A percentile compares a stretch with the other conserved stretches of the same genome.
Conservation (phyloP, 2,888 invertebrate genomes). For the Ctenicera cuprea region DNA sequence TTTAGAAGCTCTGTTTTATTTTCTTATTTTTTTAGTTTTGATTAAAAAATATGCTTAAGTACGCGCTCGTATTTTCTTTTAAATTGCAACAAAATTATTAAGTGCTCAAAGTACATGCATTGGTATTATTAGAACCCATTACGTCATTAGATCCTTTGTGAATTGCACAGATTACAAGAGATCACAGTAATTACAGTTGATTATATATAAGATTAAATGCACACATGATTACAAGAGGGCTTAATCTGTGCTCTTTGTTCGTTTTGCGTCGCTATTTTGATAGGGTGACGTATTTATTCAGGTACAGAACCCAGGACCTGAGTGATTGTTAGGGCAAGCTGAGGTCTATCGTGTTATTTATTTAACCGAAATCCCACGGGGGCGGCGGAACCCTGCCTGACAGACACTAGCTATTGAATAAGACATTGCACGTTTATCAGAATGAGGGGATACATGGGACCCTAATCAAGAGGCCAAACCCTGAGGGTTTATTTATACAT, state of each 20-base stretch:
- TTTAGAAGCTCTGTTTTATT: too few species aligned
- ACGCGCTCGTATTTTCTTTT: too few species aligned
- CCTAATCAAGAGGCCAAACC: conserved; percentile 33
- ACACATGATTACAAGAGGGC: conserved; percentile 22
- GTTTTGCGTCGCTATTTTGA: conserved; percentile 17
- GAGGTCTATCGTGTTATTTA: conserved; percentile 45
- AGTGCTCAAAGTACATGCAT: not conserved
- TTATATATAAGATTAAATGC: conserved; percentile 29
- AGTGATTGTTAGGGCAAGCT: conserved; percentile 41
- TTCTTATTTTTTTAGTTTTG: too few species aligned
- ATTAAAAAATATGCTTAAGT: too few species aligned
- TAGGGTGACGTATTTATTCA: conserved; percentile 36
- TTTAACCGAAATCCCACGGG: conserved; percentile 34
- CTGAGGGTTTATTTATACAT: conserved; percentile 4
- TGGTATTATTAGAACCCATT: conserved; percentile 1
- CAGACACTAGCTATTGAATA: conserved; percentile 42
- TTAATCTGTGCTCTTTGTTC: conserved; percentile 10
- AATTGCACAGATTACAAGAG: conserved; percentile 16
- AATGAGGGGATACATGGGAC: conserved; percentile 17
- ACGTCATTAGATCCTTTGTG: conserved; percentile 8
- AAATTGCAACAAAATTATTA: too few species aligned
- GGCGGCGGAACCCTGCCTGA: conserved; percentile 34
- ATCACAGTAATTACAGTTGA: conserved; percentile 24
- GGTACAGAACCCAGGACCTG: conserved; percentile 27
- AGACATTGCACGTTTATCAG: conserved; percentile 46